Conservation (phyloP, 2,113 vertebrate species). For the Piprites chloris region DNA sequence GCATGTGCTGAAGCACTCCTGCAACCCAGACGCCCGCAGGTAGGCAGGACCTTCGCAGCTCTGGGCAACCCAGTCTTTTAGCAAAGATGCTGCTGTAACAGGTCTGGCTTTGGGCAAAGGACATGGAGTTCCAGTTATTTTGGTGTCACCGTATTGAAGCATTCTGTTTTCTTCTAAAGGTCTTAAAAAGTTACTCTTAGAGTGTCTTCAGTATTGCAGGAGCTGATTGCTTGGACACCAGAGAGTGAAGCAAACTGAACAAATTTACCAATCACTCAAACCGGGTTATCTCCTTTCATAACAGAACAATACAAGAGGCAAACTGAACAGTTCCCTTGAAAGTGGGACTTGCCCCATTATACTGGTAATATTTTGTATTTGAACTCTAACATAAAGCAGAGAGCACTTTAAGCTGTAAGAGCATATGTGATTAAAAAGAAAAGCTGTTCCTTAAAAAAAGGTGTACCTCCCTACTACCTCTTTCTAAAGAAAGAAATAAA, state of each 20-base stretch:
- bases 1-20: accelerated
- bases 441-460: not conserved
- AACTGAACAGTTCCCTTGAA: not conserved
- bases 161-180: not conserved
- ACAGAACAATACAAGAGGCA: not conserved
- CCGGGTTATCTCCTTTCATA: not conserved
- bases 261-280: not conserved
- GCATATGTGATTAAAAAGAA: not conserved
- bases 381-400: not conserved
- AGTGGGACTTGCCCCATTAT: not conserved
- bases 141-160: not conserved
- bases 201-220: not conserved
- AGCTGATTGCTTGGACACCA: not conserved
- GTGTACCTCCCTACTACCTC: not conserved
- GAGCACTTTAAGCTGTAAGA: not conserved
- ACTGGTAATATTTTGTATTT: not conserved
- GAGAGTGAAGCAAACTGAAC: not conserved
- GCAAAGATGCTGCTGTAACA: not conserved
- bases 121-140: not conserved
- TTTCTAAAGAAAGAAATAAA: not conserved
- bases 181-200: not conserved
- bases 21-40: not conserved
- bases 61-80: not conserved
- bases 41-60: not conserved
- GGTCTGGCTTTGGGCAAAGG: not conserved